These are phyloP conservation scores for Garra rufa DNA, from an alignment of 2,113 vertebrate species.

Conservation along the genomic window DNA sequence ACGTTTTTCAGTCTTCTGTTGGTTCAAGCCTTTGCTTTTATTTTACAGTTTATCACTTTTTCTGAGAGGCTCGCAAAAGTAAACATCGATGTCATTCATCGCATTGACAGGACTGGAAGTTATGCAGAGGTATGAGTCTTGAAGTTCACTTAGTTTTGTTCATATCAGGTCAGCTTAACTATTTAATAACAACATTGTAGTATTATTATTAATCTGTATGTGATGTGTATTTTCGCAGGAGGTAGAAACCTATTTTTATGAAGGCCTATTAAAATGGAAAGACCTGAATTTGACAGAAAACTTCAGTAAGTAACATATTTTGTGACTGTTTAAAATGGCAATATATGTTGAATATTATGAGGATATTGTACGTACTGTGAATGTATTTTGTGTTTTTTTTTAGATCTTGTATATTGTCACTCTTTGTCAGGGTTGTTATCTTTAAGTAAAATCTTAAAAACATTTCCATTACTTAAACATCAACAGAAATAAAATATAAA, in stretches of 20 bases:
- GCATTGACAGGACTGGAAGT: constrained; percentile 90
- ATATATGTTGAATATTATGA: neutral
- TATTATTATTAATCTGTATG: no score
- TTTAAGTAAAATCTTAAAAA: no score
- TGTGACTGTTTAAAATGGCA: neutral
- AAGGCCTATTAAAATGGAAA: constrained; percentile 94
- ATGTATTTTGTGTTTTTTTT: neutral
- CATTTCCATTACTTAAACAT: no score
- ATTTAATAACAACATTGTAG: neutral
- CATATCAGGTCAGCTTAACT: neutral
- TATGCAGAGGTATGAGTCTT: constrained; percentile 84
- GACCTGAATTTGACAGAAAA: constrained; percentile 92
- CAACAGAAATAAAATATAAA: no score
- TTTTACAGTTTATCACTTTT: constrained; percentile 92
- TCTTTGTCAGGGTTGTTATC: neutral
- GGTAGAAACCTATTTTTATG: constrained; percentile 95
- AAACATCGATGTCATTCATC: constrained; percentile 95
- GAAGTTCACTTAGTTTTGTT: neutral
- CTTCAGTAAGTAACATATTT: constrained; percentile 82
- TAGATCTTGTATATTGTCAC: neutral
- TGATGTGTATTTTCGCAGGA: constrained; percentile 76
- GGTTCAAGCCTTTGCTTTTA: neutral
- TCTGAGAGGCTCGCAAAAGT: constrained; percentile 92
- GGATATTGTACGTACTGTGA: neutral
- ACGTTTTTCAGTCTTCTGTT: neutral